Evolutionary conservation across 2,113 vertebrate genomes (phyloP).

Genomic region (Strix uralensis): DNA sequence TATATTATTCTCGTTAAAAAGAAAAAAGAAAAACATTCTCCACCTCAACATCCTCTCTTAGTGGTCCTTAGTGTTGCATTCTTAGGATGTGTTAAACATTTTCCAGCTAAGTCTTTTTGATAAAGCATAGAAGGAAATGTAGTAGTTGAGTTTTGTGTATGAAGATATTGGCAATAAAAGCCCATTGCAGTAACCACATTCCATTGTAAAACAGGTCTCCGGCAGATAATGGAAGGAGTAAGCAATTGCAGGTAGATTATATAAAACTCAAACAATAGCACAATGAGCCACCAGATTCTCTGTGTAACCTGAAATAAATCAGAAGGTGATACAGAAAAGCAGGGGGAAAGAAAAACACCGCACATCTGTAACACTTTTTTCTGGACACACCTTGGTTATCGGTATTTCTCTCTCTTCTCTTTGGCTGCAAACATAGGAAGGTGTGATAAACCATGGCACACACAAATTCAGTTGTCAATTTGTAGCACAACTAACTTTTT

Average conservation of each 20-base stretch:
- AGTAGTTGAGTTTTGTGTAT: constrained; percentile 1
- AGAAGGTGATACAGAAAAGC: neutral
- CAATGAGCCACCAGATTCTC: neutral
- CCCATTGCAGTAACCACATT: neutral
- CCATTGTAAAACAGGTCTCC: neutral
- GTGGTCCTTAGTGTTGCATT: neutral
- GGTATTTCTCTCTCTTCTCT: neutral
- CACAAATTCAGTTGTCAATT: neutral
- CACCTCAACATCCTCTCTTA: neutral
- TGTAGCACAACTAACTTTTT: neutral
- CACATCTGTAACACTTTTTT: neutral
- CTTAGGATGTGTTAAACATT: neutral
- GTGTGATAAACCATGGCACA: neutral
- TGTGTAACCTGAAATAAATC: neutral
- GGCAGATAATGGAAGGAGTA: neutral
- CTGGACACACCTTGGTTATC: neutral
- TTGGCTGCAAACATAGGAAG: neutral
- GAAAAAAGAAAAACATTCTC: neutral
- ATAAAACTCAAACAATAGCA: neutral
- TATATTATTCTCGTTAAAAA: constrained; percentile 41
- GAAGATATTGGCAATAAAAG: neutral
- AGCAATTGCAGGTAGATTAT: neutral
- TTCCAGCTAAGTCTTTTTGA: neutral
- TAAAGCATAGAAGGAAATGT: neutral
- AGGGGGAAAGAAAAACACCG: neutral